A percentile compares a stretch with the other conserved stretches of the same genome.
phyloP scores from a whole-genome alignment of 2,113 vertebrate genomes.

The Alouatta palliata region DNA sequence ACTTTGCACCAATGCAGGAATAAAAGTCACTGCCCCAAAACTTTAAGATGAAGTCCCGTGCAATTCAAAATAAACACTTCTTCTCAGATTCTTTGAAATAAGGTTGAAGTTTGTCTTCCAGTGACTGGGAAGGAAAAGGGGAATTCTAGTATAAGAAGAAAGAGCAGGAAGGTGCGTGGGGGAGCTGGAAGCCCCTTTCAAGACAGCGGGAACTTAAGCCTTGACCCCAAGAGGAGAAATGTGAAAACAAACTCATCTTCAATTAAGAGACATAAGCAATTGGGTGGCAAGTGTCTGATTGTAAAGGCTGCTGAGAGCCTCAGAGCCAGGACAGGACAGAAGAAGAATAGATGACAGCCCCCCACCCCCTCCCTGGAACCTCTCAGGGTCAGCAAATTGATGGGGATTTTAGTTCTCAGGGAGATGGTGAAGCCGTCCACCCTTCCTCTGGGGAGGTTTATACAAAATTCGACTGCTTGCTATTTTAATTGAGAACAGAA shows the following conservation, averaged over 20 bases:
- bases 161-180: fast-evolving
- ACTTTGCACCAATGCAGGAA: background rate
- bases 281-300: fast-evolving
- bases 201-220: fast-evolving
- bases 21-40: background rate
- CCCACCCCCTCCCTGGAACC: fast-evolving
- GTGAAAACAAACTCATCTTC: background rate
- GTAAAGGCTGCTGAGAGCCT: no score
- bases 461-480: background rate
- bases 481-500: background rate
- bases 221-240: fast-evolving
- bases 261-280: fast-evolving
- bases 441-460: background rate
- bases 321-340: fast-evolving
- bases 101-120: fast-evolving
- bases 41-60: background rate
- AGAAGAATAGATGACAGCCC: fast-evolving
- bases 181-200: background rate
- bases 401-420: background rate
- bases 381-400: background rate
- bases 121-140: background rate
- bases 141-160: fast-evolving
- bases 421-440: background rate
- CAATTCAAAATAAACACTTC: background rate
- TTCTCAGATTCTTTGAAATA: background rate